A percentile compares a stretch with the other conserved stretches of the same genome.
Conservation (phyloP, 2,888 invertebrate genomes). For the Tenthredo amoena region DNA sequence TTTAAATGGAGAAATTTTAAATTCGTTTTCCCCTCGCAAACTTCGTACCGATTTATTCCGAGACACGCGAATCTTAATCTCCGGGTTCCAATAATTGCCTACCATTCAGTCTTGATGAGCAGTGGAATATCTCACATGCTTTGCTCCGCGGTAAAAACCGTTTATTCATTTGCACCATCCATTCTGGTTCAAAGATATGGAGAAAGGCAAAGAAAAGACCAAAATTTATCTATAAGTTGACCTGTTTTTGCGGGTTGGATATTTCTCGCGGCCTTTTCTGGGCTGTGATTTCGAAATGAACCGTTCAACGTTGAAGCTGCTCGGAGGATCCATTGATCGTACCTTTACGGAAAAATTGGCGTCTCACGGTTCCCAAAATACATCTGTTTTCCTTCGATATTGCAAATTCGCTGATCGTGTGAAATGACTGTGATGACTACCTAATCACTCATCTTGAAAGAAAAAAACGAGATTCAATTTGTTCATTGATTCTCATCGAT, state of each 20-base stretch:
- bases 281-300: neutral
- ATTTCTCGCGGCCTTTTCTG: neutral
- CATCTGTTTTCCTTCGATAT: too few species aligned
- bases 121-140: neutral
- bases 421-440: too few species aligned
- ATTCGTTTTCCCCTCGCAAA: neutral
- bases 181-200: neutral
- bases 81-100: neutral
- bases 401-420: too few species aligned
- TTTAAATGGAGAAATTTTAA: neutral
- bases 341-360: neutral
- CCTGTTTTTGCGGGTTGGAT: neutral
- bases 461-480: too few species aligned
- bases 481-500: too few species aligned
- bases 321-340: neutral
- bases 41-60: neutral
- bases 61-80: neutral
- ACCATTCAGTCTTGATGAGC: neutral
- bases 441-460: too few species aligned
- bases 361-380: neutral
- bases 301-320: neutral
- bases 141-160: neutral
- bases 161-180: neutral
- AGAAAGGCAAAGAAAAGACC: too few species aligned
- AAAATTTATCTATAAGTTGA: neutral